Base-by-base conservation (phyloP, 2,888 invertebrate genomes). In the Ernsta delagoae region DNA sequence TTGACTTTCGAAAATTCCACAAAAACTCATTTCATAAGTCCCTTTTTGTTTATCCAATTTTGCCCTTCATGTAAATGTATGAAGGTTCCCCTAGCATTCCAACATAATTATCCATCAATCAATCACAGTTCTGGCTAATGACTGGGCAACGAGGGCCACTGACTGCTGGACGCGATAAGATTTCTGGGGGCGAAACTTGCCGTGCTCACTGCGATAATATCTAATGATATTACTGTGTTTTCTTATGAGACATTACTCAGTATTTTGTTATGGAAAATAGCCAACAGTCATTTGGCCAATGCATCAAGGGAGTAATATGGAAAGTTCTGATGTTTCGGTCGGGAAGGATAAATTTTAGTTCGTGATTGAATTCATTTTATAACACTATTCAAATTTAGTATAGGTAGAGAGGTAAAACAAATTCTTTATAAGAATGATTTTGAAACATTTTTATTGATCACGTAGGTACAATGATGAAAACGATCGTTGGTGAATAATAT, bases 51-150 rank as follows among this genome's bases (percentile, higher is more conserved):
- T 16, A 16, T 16, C 39, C 11, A 12, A 7, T 39, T 41, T 41
- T 43, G 41, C 41, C 36, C 16, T 59, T 16, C 41, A 48, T 48
- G 11, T 48, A 41, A 43, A 43, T 43, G 43, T 43, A 43, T 43
- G 43, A 43, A 43, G 11, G 11, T 7, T 2, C 11, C 4, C 5
- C 5, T 12, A 16, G 48, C 48, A 12, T 48, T 48, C 12, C 12
- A 2, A 48, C n/a, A 48, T 12, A n/a, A 48, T 12, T 48, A 24
- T 24, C 24, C n/a, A 9, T 24, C 24, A 53, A 53, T 53, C 53
- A 53, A 53, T 53, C 53, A 53, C 53, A 53, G 53, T 50, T 50
- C 8, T 53, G 11, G 24, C 24, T 53, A 53, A 24, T 53, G 53
- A 24, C 53, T 4, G 24, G 24, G 24, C 53, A 24, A 6, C 24